A percentile compares a stretch with the other conserved stretches of the same genome.
These are phyloP conservation scores for Meandrusa payeni DNA, from an alignment of 2,888 invertebrate genomes.

Conservation along the genomic window DNA sequence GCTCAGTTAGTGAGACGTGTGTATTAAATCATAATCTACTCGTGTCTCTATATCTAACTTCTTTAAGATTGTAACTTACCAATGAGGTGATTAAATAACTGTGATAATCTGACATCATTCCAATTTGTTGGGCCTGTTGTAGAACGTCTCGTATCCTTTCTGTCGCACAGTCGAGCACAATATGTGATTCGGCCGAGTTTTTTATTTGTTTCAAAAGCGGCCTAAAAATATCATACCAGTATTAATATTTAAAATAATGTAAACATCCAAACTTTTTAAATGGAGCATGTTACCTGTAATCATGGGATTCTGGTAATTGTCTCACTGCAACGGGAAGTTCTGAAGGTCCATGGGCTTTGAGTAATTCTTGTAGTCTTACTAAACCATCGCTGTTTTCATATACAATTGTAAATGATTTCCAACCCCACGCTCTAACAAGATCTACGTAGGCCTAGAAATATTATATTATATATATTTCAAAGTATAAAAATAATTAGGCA, in stretches of 20 bases:
- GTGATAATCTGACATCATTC: constrained; percentile 98
- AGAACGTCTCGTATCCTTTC: constrained; percentile 92
- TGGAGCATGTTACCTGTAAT: constrained; percentile 88
- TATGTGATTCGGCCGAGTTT: constrained; percentile 94
- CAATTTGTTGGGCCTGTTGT: constrained; percentile 97
- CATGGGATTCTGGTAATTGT: constrained; percentile 90
- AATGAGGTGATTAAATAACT: constrained; percentile 96
- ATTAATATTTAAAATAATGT: neutral
- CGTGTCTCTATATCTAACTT: too few relatives aligned
- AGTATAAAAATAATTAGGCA: too few relatives aligned
- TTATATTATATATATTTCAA: too few relatives aligned
- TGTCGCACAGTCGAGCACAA: constrained; percentile 93
- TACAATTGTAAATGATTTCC: constrained; percentile 97
- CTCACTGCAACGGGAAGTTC: constrained; percentile 92
- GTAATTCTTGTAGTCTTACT: constrained; percentile 91
- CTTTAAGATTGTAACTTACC: too few relatives aligned
- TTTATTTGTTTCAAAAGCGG: constrained; percentile 94
- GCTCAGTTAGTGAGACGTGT: too few relatives aligned
- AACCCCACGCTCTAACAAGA: constrained; percentile 93
- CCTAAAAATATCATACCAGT: constrained; percentile 66
- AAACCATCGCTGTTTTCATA: constrained; percentile 97
- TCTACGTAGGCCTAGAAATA: constrained; percentile 95
- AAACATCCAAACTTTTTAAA: too few relatives aligned
- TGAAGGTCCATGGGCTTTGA: constrained; percentile 93
- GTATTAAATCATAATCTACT: too few relatives aligned